Evolutionary conservation across 2,797 vertebrate species (phyloP), one percentile per base, ranked within the genome.

Genomic region (Eidolon dupreanum): DNA sequence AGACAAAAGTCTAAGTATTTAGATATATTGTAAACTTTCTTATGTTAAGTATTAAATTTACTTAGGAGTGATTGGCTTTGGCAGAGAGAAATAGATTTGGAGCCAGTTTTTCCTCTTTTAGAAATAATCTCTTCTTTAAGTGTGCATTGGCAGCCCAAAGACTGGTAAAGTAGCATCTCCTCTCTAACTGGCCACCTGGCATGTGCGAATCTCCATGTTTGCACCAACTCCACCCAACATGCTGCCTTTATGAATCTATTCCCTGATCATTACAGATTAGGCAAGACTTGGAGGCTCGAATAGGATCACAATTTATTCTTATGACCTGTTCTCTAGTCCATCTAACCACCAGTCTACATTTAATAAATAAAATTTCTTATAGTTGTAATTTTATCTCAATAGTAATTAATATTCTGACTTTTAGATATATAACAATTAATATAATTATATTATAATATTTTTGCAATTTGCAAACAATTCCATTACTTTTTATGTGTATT

Each of bases 41-140:
- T n/a, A 36, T 75, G 17, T n/a, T 79, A 55, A 66, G 33, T n/a
- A n/a, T 71, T 82, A 66, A 8, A 92, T 78, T 61, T 86, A 71
- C 19, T 88, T 38, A 6, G 13, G 4, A 28, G 1, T 33, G 16
- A 90, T 81, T 68, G 7, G 3, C 4, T 26, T 89, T 49, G 19
- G 36, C 2, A 46, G 36, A 66, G 8, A 74, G 9, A 66, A 33
- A 74, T 20, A 70, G 51, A 73, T 83, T 41, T 65, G 7, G 13
- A 90, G 38, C 22, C 24, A 77, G 17, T 22, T 59, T 49, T 51
- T 83, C 11, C 2, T 68, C 9, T 63, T 8, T 92, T 55, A 74
- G 31, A 78, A 95, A 51, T 51, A 92, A 55, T 61, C 8, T 22
- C 36, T 95, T 36, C 26, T 49, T 46, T 59, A 24, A 5, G 7